Conservation (phyloP, 1,140 invertebrate species). For the Drosophila ogumai region DNA sequence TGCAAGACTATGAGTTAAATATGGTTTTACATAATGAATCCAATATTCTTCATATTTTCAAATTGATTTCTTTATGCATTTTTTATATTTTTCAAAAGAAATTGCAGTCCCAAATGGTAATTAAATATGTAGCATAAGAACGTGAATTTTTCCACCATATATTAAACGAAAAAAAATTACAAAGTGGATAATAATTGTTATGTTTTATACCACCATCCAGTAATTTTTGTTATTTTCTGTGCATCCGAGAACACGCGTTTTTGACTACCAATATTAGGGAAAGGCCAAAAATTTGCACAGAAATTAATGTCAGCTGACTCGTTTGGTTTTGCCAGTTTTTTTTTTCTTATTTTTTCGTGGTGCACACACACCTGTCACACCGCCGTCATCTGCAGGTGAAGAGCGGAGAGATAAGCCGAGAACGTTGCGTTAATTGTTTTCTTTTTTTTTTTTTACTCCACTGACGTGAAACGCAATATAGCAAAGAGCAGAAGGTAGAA, state of each 20-base stretch:
- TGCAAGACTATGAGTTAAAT: background rate
- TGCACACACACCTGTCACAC: slow-evolving; percentile 43
- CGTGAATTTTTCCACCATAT: too few species aligned
- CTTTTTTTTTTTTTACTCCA: slow-evolving; percentile 2
- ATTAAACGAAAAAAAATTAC: too few species aligned
- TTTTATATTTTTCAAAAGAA: too few species aligned
- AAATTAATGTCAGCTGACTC: slow-evolving; percentile 73
- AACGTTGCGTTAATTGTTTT: slow-evolving; percentile 40
- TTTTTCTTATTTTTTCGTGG: slow-evolving; percentile 2
- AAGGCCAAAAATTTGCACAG: slow-evolving; percentile 23
- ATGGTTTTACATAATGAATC: background rate
- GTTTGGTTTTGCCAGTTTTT: slow-evolving; percentile 19
- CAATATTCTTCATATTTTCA: background rate
- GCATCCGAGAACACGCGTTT: background rate
- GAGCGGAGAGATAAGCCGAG: slow-evolving; percentile 25
- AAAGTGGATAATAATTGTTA: background rate
- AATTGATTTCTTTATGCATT: background rate
- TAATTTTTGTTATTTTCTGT: too few species aligned
- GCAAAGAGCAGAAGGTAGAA: slow-evolving; percentile 4
- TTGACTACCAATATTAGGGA: background rate
- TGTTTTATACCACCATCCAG: background rate
- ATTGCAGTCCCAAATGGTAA: too few species aligned
- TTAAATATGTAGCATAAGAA: too few species aligned
- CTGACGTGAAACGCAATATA: slow-evolving; percentile 25
- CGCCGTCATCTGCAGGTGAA: slow-evolving; percentile 34